Evolutionary conservation across 2,113 vertebrate species (phyloP).

Genomic region (Chamaea fasciata): DNA sequence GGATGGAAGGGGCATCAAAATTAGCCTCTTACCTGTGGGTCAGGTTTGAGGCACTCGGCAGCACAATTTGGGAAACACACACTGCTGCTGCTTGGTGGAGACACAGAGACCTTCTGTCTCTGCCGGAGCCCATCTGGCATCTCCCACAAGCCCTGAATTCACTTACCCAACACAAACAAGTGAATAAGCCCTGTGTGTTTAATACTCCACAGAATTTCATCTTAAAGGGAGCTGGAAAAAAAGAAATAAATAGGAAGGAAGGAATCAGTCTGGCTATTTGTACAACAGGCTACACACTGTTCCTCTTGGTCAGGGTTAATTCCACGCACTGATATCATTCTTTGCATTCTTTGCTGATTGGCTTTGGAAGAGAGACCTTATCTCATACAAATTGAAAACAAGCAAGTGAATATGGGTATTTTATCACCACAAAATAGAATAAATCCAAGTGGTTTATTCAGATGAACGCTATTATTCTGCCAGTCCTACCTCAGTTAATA

Average conservation of each 20-base stretch:
- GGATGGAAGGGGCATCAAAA: neutral
- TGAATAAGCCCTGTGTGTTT: slow-evolving; percentile 51
- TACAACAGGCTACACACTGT: slow-evolving; percentile 4
- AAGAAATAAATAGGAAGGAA: slow-evolving; percentile 20
- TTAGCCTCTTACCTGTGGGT: neutral
- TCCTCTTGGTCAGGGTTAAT: neutral
- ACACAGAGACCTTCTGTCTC: slow-evolving; percentile 35
- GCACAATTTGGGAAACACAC: neutral
- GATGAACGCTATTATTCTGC: neutral
- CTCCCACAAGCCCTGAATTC: slow-evolving; percentile 42
- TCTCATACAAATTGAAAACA: neutral
- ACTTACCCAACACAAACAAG: neutral
- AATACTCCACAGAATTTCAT: neutral
- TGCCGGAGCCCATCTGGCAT: slow-evolving; percentile 44
- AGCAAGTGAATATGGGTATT: neutral
- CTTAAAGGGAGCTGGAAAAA: neutral
- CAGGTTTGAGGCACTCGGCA: neutral
- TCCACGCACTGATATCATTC: neutral
- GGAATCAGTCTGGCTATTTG: neutral
- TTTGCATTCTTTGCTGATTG: neutral
- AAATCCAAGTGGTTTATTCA: neutral
- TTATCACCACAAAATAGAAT: neutral
- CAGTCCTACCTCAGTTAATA: neutral
- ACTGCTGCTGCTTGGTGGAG: neutral
- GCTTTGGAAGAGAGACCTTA: neutral